These are phyloP conservation scores for Neodiprion fabricii DNA, from an alignment of 1,140 invertebrate genomes.

Conservation along the genomic window DNA sequence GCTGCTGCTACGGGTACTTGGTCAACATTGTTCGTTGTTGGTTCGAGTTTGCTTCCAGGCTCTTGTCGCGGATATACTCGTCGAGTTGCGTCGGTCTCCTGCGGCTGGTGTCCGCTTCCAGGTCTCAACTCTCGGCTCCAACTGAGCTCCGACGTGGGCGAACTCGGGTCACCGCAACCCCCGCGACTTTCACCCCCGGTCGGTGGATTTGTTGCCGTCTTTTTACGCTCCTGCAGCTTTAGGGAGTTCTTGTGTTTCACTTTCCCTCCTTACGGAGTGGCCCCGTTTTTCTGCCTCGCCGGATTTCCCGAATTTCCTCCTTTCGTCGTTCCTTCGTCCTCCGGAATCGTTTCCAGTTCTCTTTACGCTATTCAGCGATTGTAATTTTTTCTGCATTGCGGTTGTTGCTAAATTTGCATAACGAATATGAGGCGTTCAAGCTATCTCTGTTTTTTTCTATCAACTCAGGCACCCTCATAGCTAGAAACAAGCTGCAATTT, in stretches of 20 bases:
- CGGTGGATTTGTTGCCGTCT: neutral
- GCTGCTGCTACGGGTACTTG: neutral
- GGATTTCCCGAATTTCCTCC: too few species aligned
- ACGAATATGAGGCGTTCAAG: too few species aligned
- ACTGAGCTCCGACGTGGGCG: neutral
- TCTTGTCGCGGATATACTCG: neutral
- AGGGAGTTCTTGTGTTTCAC: neutral
- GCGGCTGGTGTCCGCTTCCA: neutral
- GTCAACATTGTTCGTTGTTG: slow-evolving; percentile 2
- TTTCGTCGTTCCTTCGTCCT: too few species aligned
- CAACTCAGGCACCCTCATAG: too few species aligned
- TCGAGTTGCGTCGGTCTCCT: neutral
- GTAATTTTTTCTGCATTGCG: too few species aligned
- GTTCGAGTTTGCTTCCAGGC: neutral
- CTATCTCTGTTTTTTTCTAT: too few species aligned
- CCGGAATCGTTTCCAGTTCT: too few species aligned
- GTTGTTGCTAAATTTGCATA: too few species aligned
- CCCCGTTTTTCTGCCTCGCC: too few species aligned
- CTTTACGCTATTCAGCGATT: too few species aligned
- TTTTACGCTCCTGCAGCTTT: neutral
- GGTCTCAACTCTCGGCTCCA: neutral
- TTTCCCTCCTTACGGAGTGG: too few species aligned
- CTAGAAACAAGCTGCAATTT: too few species aligned
- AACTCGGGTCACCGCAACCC: neutral
- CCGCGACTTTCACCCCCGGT: neutral